Base-by-base conservation (phyloP, 2,113 vertebrate genomes). In the Aphelocoma coerulescens region DNA sequence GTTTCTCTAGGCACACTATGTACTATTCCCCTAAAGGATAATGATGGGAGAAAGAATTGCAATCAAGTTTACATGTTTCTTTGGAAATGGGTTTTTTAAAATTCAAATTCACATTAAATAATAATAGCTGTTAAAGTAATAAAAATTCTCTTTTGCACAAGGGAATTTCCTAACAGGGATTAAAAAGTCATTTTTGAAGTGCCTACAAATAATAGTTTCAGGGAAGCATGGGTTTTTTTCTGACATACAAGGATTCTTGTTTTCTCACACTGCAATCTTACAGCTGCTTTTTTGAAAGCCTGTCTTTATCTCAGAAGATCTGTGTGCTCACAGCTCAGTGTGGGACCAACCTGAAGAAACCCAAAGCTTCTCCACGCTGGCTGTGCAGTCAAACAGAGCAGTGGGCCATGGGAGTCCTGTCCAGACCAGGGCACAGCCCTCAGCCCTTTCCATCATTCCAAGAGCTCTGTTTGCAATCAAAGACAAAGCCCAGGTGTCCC, bases 51-150 rank as follows among this genome's bases (percentile, higher is more conserved):
- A 87, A 84, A 91, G 54, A 85, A 88, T 4, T 82, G 46, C 67
- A 82, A 57, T 78, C 30, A 66, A 43, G 28, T 75, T 77, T 52
- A 79, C 28, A 7, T 63, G 30, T 72, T 68, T 58, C 37, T 46
- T 81, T 76, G 26, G n/a, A 82, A 92, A 76, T 12, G 2, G 7
- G 13, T 61, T 54, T 41, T 75, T 94, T 86, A 72, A 88, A 92
- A 80, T 61, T 87, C 48, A 95, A 86, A 91, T 61, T 59, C 32
- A 23, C 19, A 57, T 68, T 78, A 82, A 81, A 78, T 54, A 58
- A 94, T 33, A 88, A 58, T 66, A 77, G 39, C 39, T 72, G 30
- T 58, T 69, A 39, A 51, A 73, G 30, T 49, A 69, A 88, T 28
- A 46, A 55, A 78, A 81, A 21, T 19, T 88, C 43, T 37, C 30